phyloP scores from a whole-genome alignment of 2,888 invertebrate species.

The Leucozona laternaria region DNA sequence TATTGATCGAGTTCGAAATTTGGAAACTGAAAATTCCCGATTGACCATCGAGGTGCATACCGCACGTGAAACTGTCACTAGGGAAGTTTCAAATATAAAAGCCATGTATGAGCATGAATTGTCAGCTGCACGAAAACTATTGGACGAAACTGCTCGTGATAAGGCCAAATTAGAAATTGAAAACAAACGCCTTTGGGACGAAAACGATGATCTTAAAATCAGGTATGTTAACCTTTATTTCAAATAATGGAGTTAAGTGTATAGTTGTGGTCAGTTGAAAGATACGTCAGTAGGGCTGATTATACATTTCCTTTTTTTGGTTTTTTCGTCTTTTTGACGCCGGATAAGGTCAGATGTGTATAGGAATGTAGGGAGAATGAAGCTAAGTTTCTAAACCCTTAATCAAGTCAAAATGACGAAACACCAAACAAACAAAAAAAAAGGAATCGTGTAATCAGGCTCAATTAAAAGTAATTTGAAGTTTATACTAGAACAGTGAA shows the following conservation, averaged over 20 bases:
- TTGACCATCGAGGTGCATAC: slow-evolving; percentile 92
- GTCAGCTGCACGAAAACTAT: slow-evolving; percentile 93
- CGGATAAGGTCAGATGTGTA: no score
- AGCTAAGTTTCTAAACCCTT: no score
- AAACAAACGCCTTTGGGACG: slow-evolving; percentile 93
- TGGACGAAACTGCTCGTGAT: slow-evolving; percentile 96
- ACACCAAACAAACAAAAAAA: no score
- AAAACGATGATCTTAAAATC: slow-evolving; percentile 92
- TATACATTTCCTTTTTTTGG: no score
- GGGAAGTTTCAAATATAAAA: slow-evolving; percentile 95
- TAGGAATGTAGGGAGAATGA: no score
- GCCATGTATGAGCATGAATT: slow-evolving; percentile 96
- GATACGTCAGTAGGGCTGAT: no score
- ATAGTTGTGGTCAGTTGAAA: no score
- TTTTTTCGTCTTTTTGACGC: no score
- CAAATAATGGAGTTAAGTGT: background rate
- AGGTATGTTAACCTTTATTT: slow-evolving; percentile 83
- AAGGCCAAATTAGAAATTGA: slow-evolving; percentile 98
- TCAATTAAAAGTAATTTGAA: no score
- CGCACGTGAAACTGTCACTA: slow-evolving; percentile 92
- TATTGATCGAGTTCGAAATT: slow-evolving; percentile 95
- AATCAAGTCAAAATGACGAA: no score
- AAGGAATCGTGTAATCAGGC: no score
- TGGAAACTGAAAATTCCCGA: slow-evolving; percentile 96
- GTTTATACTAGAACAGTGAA: background rate